Evolutionary conservation across 2,888 invertebrate genomes (phyloP), one percentile per base, ranked within the genome.

Genomic region (Calliphora vomitoria): DNA sequence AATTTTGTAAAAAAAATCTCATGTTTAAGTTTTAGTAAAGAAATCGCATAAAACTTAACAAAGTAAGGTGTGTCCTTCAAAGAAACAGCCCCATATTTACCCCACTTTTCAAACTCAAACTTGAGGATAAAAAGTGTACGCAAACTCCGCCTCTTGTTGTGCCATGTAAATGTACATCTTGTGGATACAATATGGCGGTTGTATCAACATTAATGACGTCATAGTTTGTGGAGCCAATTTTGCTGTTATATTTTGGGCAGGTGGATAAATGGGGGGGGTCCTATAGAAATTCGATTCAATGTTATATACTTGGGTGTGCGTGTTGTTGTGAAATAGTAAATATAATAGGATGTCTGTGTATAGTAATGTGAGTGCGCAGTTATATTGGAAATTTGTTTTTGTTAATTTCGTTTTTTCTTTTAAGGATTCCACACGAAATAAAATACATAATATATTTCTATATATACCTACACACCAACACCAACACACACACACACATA

Each of bases 141-240:
- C 76, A 82, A 82, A 85, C 87, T 87, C 87, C 87, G 78, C 87
- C 87, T 82, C 47, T 62, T 72, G 8, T 25, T 53, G 47, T 3
- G 41, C 55, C 47, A 78, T 82, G 35, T 64, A 4, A 47, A 25
- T 47, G 60, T 20, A 44, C n/a, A 64, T 38, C 8, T n/a, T 8
- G 13, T 64, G 38, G 53, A 75, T 38, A 69, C 81, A 87, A 87
- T 71, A 87, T 87, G 86, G 86, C 86, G 69, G 74, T 66, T 78
- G 44, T 62, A n/a, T 85, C 88, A 90, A 87, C 89, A 64, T 87
- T 86, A 35, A 69, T 90, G 91, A 91, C 91, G 91, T 91, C 91
- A 91, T 90, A 86, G 84, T 81, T 86, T 76, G 74, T 74, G 75
- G 69, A 76, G 69, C 53, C 55, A 74, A 55, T 18, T 50, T 50